Evolutionary conservation across 1,140 invertebrate species (phyloP).

Genomic region (Heliothis subflexa): DNA sequence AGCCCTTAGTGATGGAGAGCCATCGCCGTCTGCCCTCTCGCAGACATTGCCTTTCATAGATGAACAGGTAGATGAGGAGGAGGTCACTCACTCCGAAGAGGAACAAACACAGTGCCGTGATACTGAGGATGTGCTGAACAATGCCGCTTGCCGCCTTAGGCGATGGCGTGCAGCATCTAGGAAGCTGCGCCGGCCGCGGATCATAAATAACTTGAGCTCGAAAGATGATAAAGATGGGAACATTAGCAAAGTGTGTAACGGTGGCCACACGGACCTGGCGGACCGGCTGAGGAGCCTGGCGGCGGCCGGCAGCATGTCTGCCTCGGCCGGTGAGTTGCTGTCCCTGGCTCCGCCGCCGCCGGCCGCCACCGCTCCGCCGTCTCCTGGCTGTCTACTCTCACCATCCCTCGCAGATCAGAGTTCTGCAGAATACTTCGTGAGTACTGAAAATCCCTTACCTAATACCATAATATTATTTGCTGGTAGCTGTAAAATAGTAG

Average conservation of each 20-base stretch:
- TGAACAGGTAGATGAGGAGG: slow-evolving; percentile 66
- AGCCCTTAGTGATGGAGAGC: slow-evolving; percentile 65
- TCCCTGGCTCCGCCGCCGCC: slow-evolving; percentile 85
- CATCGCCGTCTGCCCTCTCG: slow-evolving; percentile 65
- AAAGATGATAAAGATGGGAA: slow-evolving; percentile 68
- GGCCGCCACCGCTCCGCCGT: slow-evolving; percentile 79
- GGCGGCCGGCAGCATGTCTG: slow-evolving; percentile 85
- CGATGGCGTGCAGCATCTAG: slow-evolving; percentile 77
- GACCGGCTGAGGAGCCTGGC: slow-evolving; percentile 85
- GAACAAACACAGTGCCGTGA: slow-evolving; percentile 67
- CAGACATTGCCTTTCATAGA: slow-evolving; percentile 77
- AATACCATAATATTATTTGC: slow-evolving; percentile 28
- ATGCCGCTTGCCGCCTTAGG: slow-evolving; percentile 77
- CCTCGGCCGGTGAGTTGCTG: slow-evolving; percentile 79
- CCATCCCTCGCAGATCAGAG: slow-evolving; percentile 79
- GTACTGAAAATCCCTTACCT: slow-evolving; percentile 51
- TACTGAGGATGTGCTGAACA: slow-evolving; percentile 79
- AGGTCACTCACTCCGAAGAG: slow-evolving; percentile 71
- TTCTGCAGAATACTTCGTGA: slow-evolving; percentile 81
- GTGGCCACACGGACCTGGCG: slow-evolving; percentile 76
- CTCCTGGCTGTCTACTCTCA: slow-evolving; percentile 77
- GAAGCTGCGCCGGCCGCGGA: slow-evolving; percentile 72
- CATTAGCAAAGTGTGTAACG: slow-evolving; percentile 63
- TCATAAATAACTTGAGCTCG: slow-evolving; percentile 80
- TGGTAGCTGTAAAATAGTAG: slow-evolving; percentile 24